Base-by-base conservation (phyloP, 2,888 invertebrate genomes). In the Pollenia amentaria region DNA sequence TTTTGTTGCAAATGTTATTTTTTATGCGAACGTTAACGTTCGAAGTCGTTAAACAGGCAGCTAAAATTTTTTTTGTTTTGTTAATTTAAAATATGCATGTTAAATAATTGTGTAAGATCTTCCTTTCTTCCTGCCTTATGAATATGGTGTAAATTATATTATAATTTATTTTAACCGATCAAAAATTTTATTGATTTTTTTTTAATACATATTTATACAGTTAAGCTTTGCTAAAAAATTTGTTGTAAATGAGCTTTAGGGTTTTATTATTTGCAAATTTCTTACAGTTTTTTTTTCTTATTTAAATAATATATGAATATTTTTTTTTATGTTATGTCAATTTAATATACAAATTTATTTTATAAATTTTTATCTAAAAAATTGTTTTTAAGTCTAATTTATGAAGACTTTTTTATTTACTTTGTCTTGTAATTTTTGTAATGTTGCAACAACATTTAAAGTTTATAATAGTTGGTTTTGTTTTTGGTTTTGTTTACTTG, bases 371-470 rank as follows among this genome's bases (percentile, higher is more conserved):
- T 78, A 76, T 57, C 82, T 76, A 82, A 82, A 87, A 84, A 81
- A 51, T 16, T 44, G 1, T 42, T 79, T 77, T 78, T 53, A 83
- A 79, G 70, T 84, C 79, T 77, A 87, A 67, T 55, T 73, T 65
- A 48, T 82, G 62, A 87, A 84, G 84, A 87, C 87, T 77, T 69
- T 53, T 38, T 69, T 69, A 42, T 48, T 62, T 51, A 16, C 12
- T 73, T 60, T 4, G 11, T 14, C 16, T 64, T 65, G 14, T 44
- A 3, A 57, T 62, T 40, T 64, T 29, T n/a, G 21, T 11, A 65
- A 80, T 87, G 84, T 84, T 87, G 87, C 77, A 77, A 42, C 77
- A 87, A 87, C 88, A 89, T 89, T 89, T 78, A 67, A 75, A 84
- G 76, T 60, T 85, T 76, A 64, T 72, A 67, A 57, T 78, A 77